Evolutionary conservation across 1,140 invertebrate genomes (phyloP).

Genomic region (Araneus ventricosus): DNA sequence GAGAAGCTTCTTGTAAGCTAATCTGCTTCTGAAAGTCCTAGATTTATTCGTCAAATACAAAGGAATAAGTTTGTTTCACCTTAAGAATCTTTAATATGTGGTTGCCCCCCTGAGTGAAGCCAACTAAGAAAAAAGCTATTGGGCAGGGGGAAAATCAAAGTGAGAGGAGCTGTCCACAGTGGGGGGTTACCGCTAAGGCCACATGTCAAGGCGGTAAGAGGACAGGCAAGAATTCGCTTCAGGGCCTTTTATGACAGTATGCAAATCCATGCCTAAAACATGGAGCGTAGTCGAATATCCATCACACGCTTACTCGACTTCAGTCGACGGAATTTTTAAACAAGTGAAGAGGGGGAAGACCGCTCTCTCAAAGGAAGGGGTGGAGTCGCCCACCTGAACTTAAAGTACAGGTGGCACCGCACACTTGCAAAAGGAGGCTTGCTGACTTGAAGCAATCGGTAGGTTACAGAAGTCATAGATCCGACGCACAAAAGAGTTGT

Average conservation of each 20-base stretch:
- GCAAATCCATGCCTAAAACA: constrained; percentile 52
- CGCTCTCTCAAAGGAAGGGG: neutral
- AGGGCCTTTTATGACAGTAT: constrained; percentile 66
- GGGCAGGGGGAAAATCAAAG: constrained; percentile 14
- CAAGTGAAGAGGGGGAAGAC: constrained; percentile 18
- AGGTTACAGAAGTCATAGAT: neutral
- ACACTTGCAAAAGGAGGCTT: constrained; percentile 3
- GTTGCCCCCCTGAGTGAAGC: neutral
- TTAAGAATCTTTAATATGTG: neutral
- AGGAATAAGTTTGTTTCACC: too few relatives aligned
- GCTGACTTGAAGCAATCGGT: neutral
- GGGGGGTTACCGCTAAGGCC: constrained; percentile 62
- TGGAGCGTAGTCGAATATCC: constrained; percentile 51
- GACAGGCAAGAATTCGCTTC: constrained; percentile 60
- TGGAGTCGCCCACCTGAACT: constrained; percentile 19
- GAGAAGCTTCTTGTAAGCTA: too few relatives aligned
- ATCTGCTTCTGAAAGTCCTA: too few relatives aligned
- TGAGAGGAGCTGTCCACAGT: constrained; percentile 29
- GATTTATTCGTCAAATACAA: too few relatives aligned
- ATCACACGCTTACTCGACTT: constrained; percentile 38
- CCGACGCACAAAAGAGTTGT: neutral
- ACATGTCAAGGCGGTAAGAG: constrained; percentile 68
- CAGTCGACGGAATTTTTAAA: constrained; percentile 25
- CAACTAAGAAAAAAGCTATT: constrained; percentile 1
- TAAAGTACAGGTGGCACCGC: constrained; percentile 7